These are phyloP conservation scores for Nymphalis polychloros DNA, from an alignment of 2,888 invertebrate genomes.

Conservation along the genomic window DNA sequence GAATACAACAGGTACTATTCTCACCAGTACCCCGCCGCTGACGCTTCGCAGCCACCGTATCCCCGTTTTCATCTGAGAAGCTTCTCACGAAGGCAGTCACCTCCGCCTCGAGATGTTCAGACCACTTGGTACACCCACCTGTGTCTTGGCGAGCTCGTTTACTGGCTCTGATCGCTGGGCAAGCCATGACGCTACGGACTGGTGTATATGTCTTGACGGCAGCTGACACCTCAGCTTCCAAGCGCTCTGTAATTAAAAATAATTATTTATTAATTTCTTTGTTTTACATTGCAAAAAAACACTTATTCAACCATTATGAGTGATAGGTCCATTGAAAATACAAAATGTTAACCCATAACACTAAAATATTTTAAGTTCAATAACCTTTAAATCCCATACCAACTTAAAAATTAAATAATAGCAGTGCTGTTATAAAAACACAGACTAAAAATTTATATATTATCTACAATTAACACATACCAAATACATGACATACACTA, in stretches of 20 bases:
- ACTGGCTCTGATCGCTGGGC: slow-evolving; percentile 53
- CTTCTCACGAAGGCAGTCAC: slow-evolving; percentile 32
- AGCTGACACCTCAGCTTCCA: slow-evolving; percentile 67
- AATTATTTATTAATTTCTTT: neutral
- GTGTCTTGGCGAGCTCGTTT: slow-evolving; percentile 68
- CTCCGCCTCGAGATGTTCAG: slow-evolving; percentile 35
- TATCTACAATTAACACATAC: too few relatives aligned
- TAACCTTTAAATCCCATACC: too few relatives aligned
- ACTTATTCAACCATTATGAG: too few relatives aligned
- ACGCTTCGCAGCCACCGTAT: slow-evolving; percentile 20
- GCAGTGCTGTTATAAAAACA: too few relatives aligned
- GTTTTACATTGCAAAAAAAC: too few relatives aligned
- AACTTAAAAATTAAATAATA: too few relatives aligned
- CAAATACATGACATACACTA: too few relatives aligned
- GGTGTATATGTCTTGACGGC: slow-evolving; percentile 59
- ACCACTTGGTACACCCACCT: slow-evolving; percentile 50
- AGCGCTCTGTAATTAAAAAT: slow-evolving; percentile 53
- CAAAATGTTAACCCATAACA: too few relatives aligned
- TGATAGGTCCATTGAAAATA: too few relatives aligned
- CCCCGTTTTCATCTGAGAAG: slow-evolving; percentile 28
- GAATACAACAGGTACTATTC: neutral
- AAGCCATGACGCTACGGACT: slow-evolving; percentile 59
- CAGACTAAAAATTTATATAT: too few relatives aligned
- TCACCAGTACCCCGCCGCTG: slow-evolving; percentile 31
- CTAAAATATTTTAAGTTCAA: too few relatives aligned